Evolutionary conservation across 1,140 invertebrate species (phyloP).

Genomic region (Drosophila repleta): DNA sequence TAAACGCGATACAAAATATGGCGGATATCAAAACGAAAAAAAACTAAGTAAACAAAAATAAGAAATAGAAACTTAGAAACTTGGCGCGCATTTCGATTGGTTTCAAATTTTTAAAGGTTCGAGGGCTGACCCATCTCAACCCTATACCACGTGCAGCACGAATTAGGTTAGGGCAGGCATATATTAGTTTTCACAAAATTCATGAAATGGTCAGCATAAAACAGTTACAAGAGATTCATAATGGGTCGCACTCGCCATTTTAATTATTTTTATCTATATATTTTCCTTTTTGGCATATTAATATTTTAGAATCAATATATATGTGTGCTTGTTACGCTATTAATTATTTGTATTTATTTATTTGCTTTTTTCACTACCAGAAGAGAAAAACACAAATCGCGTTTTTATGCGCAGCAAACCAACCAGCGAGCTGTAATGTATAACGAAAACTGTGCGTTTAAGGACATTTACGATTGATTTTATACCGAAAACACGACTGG

Average conservation of each 20-base stretch:
- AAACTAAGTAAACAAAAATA: slow-evolving; percentile 28
- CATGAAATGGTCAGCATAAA: slow-evolving; percentile 19
- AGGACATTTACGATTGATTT: slow-evolving; percentile 83
- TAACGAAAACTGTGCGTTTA: slow-evolving; percentile 82
- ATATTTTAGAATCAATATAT: slow-evolving; percentile 15
- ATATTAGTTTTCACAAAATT: slow-evolving; percentile 48
- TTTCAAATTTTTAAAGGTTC: not conserved
- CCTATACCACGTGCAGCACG: slow-evolving; percentile 48
- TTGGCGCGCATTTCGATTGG: slow-evolving; percentile 18
- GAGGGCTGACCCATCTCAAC: not conserved
- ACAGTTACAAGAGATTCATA: slow-evolving; percentile 22
- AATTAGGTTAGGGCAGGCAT: slow-evolving; percentile 48
- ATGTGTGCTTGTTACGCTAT: slow-evolving; percentile 23
- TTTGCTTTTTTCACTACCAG: slow-evolving; percentile 46
- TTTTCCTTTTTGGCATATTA: slow-evolving; percentile 35
- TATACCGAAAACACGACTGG: slow-evolving; percentile 67
- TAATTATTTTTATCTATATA: not conserved
- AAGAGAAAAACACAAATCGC: slow-evolving; percentile 52
- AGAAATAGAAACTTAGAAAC: slow-evolving; percentile 27
- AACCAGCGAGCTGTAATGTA: slow-evolving; percentile 67
- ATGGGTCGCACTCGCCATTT: slow-evolving; percentile 35
- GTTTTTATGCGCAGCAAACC: slow-evolving; percentile 30
- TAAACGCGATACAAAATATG: no score
- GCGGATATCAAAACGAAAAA: no score
- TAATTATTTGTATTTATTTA: slow-evolving; percentile 16